These are phyloP conservation scores for Petrocephalus sullivani DNA, from an alignment of 2,797 vertebrate species.

Conservation along the genomic window DNA sequence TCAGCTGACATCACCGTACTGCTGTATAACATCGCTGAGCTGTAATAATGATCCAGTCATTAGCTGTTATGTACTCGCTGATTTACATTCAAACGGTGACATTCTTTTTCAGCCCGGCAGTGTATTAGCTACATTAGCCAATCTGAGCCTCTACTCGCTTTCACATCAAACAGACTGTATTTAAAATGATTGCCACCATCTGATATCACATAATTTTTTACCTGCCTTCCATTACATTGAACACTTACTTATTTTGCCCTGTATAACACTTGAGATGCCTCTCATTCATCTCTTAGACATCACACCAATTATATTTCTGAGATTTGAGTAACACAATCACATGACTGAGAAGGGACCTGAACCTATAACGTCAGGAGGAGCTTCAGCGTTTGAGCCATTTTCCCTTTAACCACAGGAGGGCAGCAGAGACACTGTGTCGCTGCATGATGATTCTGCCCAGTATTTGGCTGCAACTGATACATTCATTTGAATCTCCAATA, in stretches of 20 bases:
- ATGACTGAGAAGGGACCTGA: background rate
- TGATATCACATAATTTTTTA: background rate
- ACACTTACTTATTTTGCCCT: background rate
- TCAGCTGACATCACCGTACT: no score
- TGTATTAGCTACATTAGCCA: background rate
- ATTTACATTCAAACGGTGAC: no score
- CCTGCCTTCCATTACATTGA: background rate
- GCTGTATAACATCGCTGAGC: no score
- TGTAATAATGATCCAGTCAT: no score
- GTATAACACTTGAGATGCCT: background rate
- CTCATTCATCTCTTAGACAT: background rate
- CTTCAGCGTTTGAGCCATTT: background rate
- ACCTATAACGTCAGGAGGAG: background rate
- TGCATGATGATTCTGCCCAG: background rate
- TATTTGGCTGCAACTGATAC: background rate
- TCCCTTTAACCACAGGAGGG: constrained; percentile 4
- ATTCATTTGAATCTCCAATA: background rate
- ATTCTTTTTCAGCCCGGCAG: no score
- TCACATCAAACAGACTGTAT: background rate
- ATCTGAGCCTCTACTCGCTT: background rate
- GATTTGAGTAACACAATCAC: background rate
- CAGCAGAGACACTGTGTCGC: background rate
- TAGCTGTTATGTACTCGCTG: no score
- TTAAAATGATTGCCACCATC: background rate
- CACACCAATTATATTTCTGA: background rate